Evolutionary conservation across 2,888 invertebrate genomes (phyloP).

Genomic region (Dexiosoma caninum): DNA sequence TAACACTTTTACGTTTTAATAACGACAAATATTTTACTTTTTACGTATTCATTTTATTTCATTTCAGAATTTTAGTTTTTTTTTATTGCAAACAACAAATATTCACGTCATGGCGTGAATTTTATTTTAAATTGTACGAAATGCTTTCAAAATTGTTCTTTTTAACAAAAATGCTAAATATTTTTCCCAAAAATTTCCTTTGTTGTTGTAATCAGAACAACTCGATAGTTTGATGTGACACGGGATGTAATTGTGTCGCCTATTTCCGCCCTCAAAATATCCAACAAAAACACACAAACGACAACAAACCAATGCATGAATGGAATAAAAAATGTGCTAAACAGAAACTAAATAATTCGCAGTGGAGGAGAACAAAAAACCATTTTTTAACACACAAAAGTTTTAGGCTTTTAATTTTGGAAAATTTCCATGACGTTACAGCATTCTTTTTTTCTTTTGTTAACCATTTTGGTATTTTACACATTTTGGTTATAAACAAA

Average conservation of each 20-base stretch:
- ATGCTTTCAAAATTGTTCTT: slow-evolving; percentile 11
- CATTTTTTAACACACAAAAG: slow-evolving; percentile 16
- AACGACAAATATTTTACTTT: slow-evolving; percentile 8
- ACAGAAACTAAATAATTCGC: slow-evolving; percentile 45
- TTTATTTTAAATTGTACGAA: slow-evolving; percentile 4
- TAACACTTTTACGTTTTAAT: slow-evolving; percentile 17
- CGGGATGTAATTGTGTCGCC: slow-evolving; percentile 54
- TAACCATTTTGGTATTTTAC: background rate
- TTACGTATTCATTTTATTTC: slow-evolving; percentile 1
- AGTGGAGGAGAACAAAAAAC: background rate
- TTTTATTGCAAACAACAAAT: background rate
- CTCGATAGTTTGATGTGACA: slow-evolving; percentile 46
- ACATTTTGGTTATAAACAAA: slow-evolving; percentile 29
- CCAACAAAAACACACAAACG: slow-evolving; percentile 7
- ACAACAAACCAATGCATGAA: slow-evolving; percentile 12
- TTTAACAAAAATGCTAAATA: slow-evolving; percentile 11
- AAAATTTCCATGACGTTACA: slow-evolving; percentile 28
- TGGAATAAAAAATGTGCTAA: slow-evolving; percentile 1
- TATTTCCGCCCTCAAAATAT: slow-evolving; percentile 46
- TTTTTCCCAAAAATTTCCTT: background rate
- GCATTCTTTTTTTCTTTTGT: background rate
- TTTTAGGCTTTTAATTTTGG: background rate
- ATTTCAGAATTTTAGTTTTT: background rate
- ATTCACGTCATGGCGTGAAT: slow-evolving; percentile 34
- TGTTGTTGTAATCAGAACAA: slow-evolving; percentile 19